Evolutionary conservation across 1,140 invertebrate genomes (phyloP).

Genomic region (Adoxophyes honmai): DNA sequence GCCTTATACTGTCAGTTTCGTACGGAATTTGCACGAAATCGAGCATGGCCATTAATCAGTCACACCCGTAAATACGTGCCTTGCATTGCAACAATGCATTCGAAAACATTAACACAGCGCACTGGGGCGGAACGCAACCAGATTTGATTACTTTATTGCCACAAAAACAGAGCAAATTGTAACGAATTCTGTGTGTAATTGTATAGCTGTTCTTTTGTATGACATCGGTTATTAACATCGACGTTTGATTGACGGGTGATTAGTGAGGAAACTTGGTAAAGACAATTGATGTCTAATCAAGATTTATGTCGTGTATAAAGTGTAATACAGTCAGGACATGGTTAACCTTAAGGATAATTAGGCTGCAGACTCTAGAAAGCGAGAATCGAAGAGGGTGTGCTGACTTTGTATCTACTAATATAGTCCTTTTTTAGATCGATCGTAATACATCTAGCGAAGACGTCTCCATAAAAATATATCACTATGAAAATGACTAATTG

Average conservation of each 20-base stretch:
- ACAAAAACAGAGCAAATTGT: neutral
- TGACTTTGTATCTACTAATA: too few relatives aligned
- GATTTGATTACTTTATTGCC: conserved; percentile 2
- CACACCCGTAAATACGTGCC: neutral
- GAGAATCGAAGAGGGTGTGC: too few relatives aligned
- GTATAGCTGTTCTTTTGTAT: neutral
- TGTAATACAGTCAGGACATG: too few relatives aligned
- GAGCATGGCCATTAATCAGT: neutral
- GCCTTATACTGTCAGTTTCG: neutral
- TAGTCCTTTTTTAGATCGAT: too few relatives aligned
- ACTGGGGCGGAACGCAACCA: neutral
- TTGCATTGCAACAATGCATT: neutral
- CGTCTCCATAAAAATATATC: too few relatives aligned
- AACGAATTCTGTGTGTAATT: neutral
- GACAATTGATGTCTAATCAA: too few relatives aligned
- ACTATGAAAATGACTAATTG: too few relatives aligned
- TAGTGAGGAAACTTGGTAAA: neutral
- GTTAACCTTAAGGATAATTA: too few relatives aligned
- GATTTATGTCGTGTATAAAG: too few relatives aligned
- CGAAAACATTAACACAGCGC: neutral
- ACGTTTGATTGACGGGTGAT: neutral
- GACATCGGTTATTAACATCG: neutral
- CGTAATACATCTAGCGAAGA: too few relatives aligned
- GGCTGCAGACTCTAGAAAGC: too few relatives aligned
- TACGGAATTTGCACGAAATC: neutral